These are phyloP conservation scores for Halictus quadricinctus DNA, from an alignment of 2,888 invertebrate species.

Conservation along the genomic window DNA sequence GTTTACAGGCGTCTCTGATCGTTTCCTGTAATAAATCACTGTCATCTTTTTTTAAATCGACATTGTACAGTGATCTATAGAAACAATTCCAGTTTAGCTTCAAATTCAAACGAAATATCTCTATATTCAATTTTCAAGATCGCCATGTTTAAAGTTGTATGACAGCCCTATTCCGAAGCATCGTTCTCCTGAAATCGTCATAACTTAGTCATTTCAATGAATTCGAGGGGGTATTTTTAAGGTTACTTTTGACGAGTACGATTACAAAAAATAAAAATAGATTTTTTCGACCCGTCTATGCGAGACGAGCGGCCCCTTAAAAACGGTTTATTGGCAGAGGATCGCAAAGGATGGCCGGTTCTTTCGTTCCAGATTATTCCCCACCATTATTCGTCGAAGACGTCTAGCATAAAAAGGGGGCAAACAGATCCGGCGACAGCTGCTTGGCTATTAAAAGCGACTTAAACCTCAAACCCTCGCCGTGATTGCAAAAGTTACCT, in stretches of 20 bases:
- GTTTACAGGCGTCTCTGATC: background rate
- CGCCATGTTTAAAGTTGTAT: background rate
- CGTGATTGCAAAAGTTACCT: constrained; percentile 58
- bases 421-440: constrained; percentile 77
- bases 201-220: background rate
- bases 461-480: constrained; percentile 75
- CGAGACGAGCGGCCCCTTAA: constrained; percentile 43
- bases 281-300: background rate
- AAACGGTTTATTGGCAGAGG: constrained; percentile 60
- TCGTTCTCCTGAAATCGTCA: background rate
- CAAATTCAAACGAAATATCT: background rate
- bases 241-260: background rate
- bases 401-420: constrained; percentile 67
- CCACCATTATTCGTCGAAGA: constrained; percentile 70
- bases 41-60: background rate
- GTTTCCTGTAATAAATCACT: background rate
- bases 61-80: background rate
- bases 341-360: constrained; percentile 51
- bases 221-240: background rate
- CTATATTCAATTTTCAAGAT: background rate
- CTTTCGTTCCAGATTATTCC: constrained; percentile 68
- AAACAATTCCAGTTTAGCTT: background rate
- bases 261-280: background rate
- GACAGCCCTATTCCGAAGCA: too few relatives aligned
- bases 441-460: constrained; percentile 81